phyloP scores from a whole-genome alignment of 1,140 invertebrate genomes.

The Neodiprion pinetum region DNA sequence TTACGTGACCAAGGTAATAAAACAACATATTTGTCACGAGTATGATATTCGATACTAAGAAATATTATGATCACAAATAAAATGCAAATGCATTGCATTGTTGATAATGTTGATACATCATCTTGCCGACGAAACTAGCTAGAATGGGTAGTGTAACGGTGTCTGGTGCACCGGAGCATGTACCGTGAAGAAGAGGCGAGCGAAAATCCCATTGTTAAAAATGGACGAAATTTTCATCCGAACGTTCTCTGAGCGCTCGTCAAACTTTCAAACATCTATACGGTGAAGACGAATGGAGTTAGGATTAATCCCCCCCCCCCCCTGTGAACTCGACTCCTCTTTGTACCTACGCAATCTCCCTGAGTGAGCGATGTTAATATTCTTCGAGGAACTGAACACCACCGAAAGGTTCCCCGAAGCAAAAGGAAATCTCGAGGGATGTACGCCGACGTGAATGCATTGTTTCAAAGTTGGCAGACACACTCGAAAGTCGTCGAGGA shows the following conservation, averaged over 20 bases:
- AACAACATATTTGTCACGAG: neutral
- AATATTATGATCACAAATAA: no score
- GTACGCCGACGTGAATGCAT: neutral
- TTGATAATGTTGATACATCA: neutral
- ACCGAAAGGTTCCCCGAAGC: neutral
- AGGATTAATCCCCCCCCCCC: neutral
- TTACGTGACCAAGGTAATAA: neutral
- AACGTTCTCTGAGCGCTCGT: neutral
- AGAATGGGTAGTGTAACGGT: neutral
- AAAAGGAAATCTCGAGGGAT: slow-evolving; percentile 4
- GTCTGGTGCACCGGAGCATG: neutral
- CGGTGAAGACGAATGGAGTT: neutral
- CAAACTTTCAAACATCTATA: neutral
- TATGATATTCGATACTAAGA: no score
- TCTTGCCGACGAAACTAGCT: neutral
- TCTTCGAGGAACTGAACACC: neutral
- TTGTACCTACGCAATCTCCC: slow-evolving; percentile 1
- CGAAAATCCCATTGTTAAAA: neutral
- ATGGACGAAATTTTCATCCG: slow-evolving; percentile 1
- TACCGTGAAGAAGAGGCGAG: neutral
- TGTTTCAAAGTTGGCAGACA: slow-evolving; percentile 5
- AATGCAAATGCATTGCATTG: neutral
- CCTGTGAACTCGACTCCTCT: neutral
- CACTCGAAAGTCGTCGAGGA: neutral
- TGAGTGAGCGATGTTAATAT: neutral